Percentiles rank a stretch among this genome's conserved stretches.
These are phyloP conservation scores for Nesometra sesokonis DNA, from an alignment of 35 echinoderm and acorn worm genomes.

Conservation along the genomic window DNA sequence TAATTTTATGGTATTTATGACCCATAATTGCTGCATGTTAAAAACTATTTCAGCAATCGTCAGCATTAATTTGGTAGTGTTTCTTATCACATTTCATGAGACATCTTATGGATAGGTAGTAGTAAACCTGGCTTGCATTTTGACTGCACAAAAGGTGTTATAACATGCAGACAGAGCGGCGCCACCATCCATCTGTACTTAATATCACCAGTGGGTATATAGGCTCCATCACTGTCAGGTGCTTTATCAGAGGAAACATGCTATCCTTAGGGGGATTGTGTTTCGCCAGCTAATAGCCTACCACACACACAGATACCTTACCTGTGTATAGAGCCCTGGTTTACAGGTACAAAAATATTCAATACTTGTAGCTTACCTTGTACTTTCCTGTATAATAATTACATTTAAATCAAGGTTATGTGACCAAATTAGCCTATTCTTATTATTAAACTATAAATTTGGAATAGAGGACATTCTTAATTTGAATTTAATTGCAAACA, in stretches of 20 bases:
- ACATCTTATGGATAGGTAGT: background rate
- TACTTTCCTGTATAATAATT: background rate
- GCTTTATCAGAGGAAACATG: background rate
- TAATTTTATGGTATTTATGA: background rate
- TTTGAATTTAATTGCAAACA: too few species aligned
- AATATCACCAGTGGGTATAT: background rate
- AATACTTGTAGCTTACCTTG: background rate
- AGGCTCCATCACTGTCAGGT: background rate
- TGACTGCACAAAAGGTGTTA: background rate
- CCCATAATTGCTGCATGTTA: background rate
- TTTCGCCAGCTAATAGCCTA: background rate
- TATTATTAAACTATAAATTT: background rate
- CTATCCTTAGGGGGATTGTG: background rate
- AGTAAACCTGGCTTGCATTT: background rate
- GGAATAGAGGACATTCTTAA: too few species aligned
- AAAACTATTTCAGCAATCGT: background rate
- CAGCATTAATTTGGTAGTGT: background rate
- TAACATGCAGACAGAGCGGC: background rate
- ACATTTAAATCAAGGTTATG: background rate
- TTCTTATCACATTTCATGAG: background rate
- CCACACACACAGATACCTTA: background rate
- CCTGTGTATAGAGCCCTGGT: background rate
- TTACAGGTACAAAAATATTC: too few species aligned
- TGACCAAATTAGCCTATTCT: background rate
- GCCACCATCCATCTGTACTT: background rate